A percentile compares a stretch with the other conserved stretches of the same genome.
These are phyloP conservation scores for Drosophila paranaensis DNA, from an alignment of 2,888 invertebrate genomes.

Conservation along the genomic window DNA sequence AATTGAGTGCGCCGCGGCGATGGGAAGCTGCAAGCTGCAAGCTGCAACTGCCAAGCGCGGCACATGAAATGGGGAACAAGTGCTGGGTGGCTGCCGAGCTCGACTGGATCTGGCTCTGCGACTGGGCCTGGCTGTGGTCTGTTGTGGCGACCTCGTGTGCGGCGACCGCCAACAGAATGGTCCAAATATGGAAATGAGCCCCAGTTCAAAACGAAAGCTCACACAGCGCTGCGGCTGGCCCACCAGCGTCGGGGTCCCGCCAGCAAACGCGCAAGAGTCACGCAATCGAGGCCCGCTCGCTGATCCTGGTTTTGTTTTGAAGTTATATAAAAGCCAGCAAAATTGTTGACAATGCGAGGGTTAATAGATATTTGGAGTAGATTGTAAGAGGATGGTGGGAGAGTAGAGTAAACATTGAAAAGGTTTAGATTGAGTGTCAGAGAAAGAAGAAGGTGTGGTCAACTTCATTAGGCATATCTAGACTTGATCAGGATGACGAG, in stretches of 20 bases:
- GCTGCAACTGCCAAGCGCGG: constrained; percentile 57
- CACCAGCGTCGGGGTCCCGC: constrained; percentile 50
- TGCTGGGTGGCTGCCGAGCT: constrained; percentile 4
- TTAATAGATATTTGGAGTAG: background rate
- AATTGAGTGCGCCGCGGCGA: constrained; percentile 81
- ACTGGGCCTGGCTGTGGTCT: constrained; percentile 41
- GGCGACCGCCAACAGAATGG: constrained; percentile 38
- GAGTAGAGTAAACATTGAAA: background rate
- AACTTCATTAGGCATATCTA: background rate
- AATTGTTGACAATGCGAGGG: background rate
- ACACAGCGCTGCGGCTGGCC: constrained; percentile 42
- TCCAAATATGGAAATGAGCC: constrained; percentile 74
- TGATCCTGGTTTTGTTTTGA: constrained; percentile 37
- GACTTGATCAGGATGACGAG: too few relatives aligned
- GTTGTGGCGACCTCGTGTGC: too few relatives aligned
- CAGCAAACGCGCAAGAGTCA: constrained; percentile 36
- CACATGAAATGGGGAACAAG: constrained; percentile 63
- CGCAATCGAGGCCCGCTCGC: constrained; percentile 38
- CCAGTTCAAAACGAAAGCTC: constrained; percentile 66
- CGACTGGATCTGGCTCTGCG: constrained; percentile 3
- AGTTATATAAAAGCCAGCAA: background rate
- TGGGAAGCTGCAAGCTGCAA: constrained; percentile 49
- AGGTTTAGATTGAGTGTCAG: background rate
- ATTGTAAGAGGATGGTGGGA: background rate
- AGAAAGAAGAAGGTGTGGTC: background rate